A percentile compares a stretch with the other conserved stretches of the same genome.
Conservation (phyloP, 1,140 invertebrate genomes). For the Leptonema lineaticorne region DNA sequence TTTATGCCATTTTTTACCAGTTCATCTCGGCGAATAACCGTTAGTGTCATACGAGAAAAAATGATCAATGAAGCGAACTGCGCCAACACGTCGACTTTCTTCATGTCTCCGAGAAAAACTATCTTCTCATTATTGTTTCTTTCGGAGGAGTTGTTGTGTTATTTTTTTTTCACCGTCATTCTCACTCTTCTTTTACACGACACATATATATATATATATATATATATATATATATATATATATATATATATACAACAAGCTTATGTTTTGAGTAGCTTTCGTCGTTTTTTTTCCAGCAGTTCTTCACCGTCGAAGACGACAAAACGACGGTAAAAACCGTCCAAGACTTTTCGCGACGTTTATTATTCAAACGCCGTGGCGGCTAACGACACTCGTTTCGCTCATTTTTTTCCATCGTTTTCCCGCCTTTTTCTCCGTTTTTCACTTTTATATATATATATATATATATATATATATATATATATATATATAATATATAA, state of each 20-base stretch:
- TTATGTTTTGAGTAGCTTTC: no score
- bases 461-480: background rate
- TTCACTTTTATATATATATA: background rate
- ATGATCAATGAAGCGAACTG: background rate
- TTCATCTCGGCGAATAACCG: background rate
- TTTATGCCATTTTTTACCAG: no score
- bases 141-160: background rate
- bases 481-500: background rate
- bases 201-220: no score
- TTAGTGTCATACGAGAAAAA: background rate
- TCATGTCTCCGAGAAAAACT: background rate
- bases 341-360: conserved; percentile 9
- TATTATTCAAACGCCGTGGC: conserved; percentile 16
- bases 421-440: background rate
- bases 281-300: no score
- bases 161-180: background rate
- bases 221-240: no score
- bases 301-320: background rate
- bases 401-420: background rate
- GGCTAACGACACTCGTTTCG: conserved; percentile 17
- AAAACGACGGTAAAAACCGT: conserved; percentile 3
- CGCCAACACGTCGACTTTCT: background rate
- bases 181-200: background rate
- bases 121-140: no score
- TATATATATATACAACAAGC: no score